Percentiles rank a stretch among this genome's conserved stretches.
phyloP scores from a whole-genome alignment of 2,888 invertebrate genomes.

The Chrysopilus asiliformis region DNA sequence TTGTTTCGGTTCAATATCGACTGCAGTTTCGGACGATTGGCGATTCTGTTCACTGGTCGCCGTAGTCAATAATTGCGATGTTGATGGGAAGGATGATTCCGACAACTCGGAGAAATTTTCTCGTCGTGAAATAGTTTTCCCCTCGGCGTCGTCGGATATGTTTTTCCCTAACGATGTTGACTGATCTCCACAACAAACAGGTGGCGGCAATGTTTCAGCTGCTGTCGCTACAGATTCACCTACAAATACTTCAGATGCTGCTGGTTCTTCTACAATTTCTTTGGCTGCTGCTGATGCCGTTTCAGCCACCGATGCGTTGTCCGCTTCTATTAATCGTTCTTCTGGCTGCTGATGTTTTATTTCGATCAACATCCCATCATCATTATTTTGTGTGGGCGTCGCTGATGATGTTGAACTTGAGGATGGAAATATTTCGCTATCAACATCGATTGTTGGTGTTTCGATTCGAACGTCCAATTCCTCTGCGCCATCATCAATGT shows the following conservation, averaged over 20 bases:
- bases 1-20: background rate
- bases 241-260: background rate
- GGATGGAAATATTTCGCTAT: slow-evolving; percentile 11
- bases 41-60: background rate
- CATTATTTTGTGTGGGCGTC: slow-evolving; percentile 5
- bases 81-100: background rate
- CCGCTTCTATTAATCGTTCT: too few relatives aligned
- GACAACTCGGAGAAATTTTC: background rate
- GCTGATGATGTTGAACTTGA: slow-evolving; percentile 7
- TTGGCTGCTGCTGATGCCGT: background rate
- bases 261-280: background rate
- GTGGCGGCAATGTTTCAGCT: too few relatives aligned
- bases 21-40: background rate
- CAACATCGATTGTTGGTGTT: slow-evolving; percentile 20
- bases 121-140: background rate
- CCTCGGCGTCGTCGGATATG: background rate
- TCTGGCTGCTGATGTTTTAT: too few relatives aligned
- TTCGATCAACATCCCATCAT: too few relatives aligned
- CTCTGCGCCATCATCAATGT: slow-evolving; percentile 38
- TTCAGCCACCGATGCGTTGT: background rate
- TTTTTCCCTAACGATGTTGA: too few relatives aligned
- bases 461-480: slow-evolving; percentile 22
- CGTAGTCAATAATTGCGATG: background rate
- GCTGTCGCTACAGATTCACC: too few relatives aligned
- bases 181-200: too few relatives aligned